phyloP scores from a whole-genome alignment of 2,888 invertebrate species.

The Camptogramma bilineatum region DNA sequence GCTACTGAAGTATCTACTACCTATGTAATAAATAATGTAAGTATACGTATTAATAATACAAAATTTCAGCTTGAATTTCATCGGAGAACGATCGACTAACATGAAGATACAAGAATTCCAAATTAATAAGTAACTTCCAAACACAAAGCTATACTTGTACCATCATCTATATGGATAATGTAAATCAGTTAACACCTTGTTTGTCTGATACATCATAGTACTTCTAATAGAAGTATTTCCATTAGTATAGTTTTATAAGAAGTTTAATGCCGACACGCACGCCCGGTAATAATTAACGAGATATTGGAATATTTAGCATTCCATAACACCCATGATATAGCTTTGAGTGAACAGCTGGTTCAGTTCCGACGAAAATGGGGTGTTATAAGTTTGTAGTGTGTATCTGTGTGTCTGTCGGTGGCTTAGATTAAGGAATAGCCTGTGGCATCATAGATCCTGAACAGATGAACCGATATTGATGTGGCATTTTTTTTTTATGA shows the following conservation, averaged over 20 bases:
- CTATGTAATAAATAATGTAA: too few relatives aligned
- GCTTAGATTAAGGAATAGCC: too few relatives aligned
- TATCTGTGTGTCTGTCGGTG: too few relatives aligned
- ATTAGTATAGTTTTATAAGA: slow-evolving; percentile 76
- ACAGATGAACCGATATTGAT: too few relatives aligned
- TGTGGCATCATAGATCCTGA: too few relatives aligned
- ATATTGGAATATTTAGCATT: slow-evolving; percentile 67
- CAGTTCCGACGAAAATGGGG: not conserved
- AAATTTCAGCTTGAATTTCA: too few relatives aligned
- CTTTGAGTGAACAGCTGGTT: slow-evolving; percentile 42
- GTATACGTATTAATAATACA: too few relatives aligned
- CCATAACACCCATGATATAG: slow-evolving; percentile 58
- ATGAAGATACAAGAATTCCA: too few relatives aligned
- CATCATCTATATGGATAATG: not conserved
- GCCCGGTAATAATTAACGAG: slow-evolving; percentile 69
- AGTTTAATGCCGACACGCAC: slow-evolving; percentile 63
- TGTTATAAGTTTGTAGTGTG: not conserved
- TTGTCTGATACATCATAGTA: slow-evolving; percentile 53
- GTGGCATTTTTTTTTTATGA: too few relatives aligned
- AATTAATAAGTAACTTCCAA: not conserved
- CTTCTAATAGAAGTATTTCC: slow-evolving; percentile 73
- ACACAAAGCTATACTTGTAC: not conserved
- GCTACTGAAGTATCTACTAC: too few relatives aligned
- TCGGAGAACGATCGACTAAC: too few relatives aligned
- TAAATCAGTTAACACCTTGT: slow-evolving; percentile 7